Evolutionary conservation across 2,797 vertebrate species (phyloP), one percentile per base, ranked within the genome.

Genomic region (Sebastes kiyomatsui): DNA sequence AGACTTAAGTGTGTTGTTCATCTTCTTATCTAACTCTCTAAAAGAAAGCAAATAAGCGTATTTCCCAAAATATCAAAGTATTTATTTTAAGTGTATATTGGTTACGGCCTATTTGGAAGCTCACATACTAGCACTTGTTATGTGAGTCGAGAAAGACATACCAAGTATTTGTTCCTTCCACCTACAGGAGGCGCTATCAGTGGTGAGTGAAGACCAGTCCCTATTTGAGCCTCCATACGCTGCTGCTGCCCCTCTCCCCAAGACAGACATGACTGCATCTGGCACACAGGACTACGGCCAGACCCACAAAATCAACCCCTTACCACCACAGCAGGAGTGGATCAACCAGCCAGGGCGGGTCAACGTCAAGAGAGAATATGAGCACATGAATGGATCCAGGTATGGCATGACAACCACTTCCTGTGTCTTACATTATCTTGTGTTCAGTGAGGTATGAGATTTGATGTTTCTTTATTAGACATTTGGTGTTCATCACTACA

Each of bases 161-260:
- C 13, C 18, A 76, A 83, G 3, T n/a, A 54, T 73, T 49, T 79
- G 22, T 79, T 88, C 73, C 85, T 85, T 87, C 77, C 77, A 76
- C 84, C 92, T 83, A 12, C 88, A 99, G 99, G 99, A 99, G 98
- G 99, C 99, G 93, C 96, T 99, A 95, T 99, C 99, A 92, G 98
- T 99, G 97, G 99, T 99, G 97, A 99, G 99, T 91, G 99, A 99
- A 97, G 99, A 99, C 94, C 99, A 99, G 95, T 99, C 99, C 93
- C 96, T 99, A 90, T 99, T 99, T 13, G 98, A 99, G 93, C 97
- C 98, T 82, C 92, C 98, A 0, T 99, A 99, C 97, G 96, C 97
- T 91, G 95, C 97, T 87, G 96, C 97, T 77, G 94, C 97, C 90
- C 98, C 98, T 81, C 96, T 99, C 82, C 96, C 98, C 91, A 99